Base-by-base conservation (phyloP, 1,140 invertebrate species). In the Lasioglossum baleicum region DNA sequence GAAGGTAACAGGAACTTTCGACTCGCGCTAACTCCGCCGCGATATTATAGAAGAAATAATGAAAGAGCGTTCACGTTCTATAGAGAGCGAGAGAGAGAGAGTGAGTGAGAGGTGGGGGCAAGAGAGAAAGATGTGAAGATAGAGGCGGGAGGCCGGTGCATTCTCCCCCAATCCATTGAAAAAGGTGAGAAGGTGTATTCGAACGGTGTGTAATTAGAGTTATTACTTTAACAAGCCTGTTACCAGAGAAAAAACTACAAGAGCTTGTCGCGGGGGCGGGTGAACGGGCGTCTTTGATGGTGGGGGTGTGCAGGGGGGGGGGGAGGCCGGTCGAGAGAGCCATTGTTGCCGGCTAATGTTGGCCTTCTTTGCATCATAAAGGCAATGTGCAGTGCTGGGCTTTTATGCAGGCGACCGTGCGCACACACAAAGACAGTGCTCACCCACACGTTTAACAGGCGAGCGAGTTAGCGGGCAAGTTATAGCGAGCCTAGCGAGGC, bases 151-250 rank as follows among this genome's bases (percentile, higher is more conserved):
- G 69, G 68, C 58, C 75, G 65, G 75, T 77, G 56, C 76, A 51
- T 53, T 58, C 42, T 51, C 26, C 15, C n/a, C 22, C 64, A n/a
- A 68, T 69, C 78, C 82, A 85, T 88, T 85, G 63, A 79, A 89
- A 89, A 89, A 89, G 86, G 88, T 88, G 88, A 89, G 88, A 89
- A 89, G 88, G 83, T 85, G 88, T 88, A 87, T 82, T 78, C 78
- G 85, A 83, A 89, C 75, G 82, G 82, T 88, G 83, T 89, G 81
- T 85, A 89, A 89, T 89, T 89, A 89, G 88, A 87, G 85, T 89
- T 89, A 89, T 89, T 89, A 89, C 82, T 88, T 89, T 89, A 89
- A 89, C 88, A 80, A 89, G 88, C 86, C 87, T 83, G 88, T 89
- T 89, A 88, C 88, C 83, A 74, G 77, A 67, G 77, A 80, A 86